Evolutionary conservation across 2,888 invertebrate genomes (phyloP).

Genomic region (Pseudeuparius sepicola): DNA sequence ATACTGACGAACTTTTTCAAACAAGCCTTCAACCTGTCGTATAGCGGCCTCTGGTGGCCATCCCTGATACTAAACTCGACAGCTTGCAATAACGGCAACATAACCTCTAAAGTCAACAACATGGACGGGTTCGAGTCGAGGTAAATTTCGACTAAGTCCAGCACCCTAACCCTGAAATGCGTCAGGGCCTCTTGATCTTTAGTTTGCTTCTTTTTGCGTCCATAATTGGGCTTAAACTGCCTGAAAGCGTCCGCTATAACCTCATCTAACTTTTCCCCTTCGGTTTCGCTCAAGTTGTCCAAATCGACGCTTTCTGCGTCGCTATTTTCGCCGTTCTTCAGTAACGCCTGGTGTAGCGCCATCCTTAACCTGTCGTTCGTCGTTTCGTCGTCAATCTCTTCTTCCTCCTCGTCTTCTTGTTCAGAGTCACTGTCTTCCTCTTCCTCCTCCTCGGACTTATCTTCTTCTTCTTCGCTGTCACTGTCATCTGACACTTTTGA

Average conservation of each 20-base stretch:
- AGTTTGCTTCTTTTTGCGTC: slow-evolving; percentile 41
- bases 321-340: slow-evolving; percentile 21
- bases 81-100: slow-evolving; percentile 56
- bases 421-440: slow-evolving; percentile 31
- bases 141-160: slow-evolving; percentile 66
- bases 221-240: slow-evolving; percentile 46
- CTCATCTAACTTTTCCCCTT: slow-evolving; percentile 55
- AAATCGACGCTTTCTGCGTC: slow-evolving; percentile 48
- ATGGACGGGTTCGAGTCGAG: slow-evolving; percentile 59
- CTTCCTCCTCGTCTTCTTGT: slow-evolving; percentile 20
- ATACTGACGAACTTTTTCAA: slow-evolving; percentile 50
- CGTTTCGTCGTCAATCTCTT: slow-evolving; percentile 48
- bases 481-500: slow-evolving; percentile 40
- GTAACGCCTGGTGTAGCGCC: slow-evolving; percentile 61
- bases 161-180: slow-evolving; percentile 63
- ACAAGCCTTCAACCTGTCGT: slow-evolving; percentile 50
- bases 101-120: slow-evolving; percentile 57
- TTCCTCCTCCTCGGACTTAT: slow-evolving; percentile 25
- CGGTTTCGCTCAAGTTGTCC: slow-evolving; percentile 65
- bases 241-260: slow-evolving; percentile 66
- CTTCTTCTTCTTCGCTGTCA: slow-evolving; percentile 33
- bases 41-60: slow-evolving; percentile 55
- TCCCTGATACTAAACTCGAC: slow-evolving; percentile 62
- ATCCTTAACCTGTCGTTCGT: slow-evolving; percentile 59
- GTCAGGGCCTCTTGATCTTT: slow-evolving; percentile 57